phyloP scores from a whole-genome alignment of 2,113 vertebrate genomes.

The Ctenodactylus gundi region DNA sequence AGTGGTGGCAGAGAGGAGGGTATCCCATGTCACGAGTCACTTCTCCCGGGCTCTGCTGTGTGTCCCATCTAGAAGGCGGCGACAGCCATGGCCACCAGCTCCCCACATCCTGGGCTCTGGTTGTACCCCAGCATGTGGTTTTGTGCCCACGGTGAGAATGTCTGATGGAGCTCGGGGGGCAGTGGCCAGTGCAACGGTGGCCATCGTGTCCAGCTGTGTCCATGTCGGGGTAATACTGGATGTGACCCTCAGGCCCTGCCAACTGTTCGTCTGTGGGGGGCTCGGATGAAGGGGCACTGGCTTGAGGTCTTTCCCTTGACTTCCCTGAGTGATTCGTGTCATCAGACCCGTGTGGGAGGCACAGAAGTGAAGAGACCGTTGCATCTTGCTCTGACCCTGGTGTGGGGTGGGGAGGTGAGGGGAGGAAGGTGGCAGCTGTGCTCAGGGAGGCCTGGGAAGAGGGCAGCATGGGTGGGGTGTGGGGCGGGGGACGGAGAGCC shows the following conservation, averaged over 20 bases:
- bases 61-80: background rate
- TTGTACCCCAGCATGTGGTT: accelerated
- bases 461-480: too few species aligned
- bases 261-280: background rate
- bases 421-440: too few species aligned
- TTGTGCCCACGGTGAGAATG: accelerated
- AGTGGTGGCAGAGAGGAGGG: background rate
- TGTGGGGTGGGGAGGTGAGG: background rate
- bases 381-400: background rate
- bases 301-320: background rate
- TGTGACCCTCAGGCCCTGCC: accelerated
- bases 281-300: background rate
- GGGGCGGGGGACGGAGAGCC: accelerated
- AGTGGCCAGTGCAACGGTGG: accelerated
- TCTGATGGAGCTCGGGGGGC: background rate
- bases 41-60: background rate
- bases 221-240: accelerated
- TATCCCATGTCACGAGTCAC: background rate
- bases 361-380: background rate
- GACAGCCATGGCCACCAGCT: background rate
- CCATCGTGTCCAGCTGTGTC: background rate
- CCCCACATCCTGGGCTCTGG: background rate
- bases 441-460: too few species aligned
- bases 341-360: background rate
- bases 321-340: background rate